A percentile compares a stretch with the other conserved stretches of the same genome.
Evolutionary conservation across 2,888 invertebrate species (phyloP).

Genomic region (Eupithecia subumbrata): DNA sequence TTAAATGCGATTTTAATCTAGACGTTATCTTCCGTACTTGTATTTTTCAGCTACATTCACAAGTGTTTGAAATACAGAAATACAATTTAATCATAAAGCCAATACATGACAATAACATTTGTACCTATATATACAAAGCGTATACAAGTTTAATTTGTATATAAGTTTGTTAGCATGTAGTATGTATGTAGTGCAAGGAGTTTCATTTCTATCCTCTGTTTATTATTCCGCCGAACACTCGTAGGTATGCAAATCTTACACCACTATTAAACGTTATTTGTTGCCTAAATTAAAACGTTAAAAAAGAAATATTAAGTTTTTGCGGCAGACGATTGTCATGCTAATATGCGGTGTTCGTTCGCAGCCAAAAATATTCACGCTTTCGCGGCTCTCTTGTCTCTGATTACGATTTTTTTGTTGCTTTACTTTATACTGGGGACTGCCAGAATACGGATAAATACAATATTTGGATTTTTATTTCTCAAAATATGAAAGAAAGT

Average conservation of each 20-base stretch:
- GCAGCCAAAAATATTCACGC: constrained; percentile 58
- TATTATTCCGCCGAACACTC: neutral
- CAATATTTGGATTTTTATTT: neutral
- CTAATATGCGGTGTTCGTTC: constrained; percentile 60
- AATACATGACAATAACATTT: too few species aligned
- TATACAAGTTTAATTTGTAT: too few species aligned
- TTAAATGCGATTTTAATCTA: too few species aligned
- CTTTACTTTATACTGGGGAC: constrained; percentile 10
- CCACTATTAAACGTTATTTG: constrained; percentile 78
- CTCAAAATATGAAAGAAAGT: neutral
- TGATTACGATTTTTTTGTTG: constrained; percentile 14
- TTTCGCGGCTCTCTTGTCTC: constrained; percentile 47
- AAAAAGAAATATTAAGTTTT: constrained; percentile 64
- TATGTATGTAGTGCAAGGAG: neutral
- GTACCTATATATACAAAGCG: too few species aligned
- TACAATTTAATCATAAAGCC: too few species aligned
- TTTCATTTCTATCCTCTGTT: constrained; percentile 14
- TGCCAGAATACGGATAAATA: neutral
- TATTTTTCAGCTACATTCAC: neutral
- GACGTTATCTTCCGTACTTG: neutral
- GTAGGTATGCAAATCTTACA: constrained; percentile 72
- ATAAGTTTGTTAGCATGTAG: too few species aligned
- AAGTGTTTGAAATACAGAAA: neutral
- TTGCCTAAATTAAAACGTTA: constrained; percentile 79
- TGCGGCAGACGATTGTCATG: constrained; percentile 76